Base-by-base conservation (phyloP, 1,140 invertebrate genomes). In the Listronotus oregonensis region DNA sequence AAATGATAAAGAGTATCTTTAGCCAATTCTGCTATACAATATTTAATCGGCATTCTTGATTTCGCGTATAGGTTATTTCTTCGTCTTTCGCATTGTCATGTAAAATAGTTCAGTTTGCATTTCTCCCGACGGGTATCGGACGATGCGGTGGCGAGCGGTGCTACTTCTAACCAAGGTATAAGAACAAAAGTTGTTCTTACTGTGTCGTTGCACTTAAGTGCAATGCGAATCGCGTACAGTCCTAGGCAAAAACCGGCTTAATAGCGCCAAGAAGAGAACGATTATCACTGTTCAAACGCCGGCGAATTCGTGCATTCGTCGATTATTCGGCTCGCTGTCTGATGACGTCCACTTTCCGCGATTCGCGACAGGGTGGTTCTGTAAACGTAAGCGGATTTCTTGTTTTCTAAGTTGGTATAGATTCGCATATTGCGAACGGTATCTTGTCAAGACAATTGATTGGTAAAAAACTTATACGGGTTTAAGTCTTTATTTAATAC, bases 121-220 rank as follows among this genome's bases (percentile, higher is more conserved):
- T 44, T 18, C 17, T 14, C 5, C 42, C 39, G 39, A 14, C 39
- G 10, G n/a, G 2, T 40, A 40, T 14, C n/a, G 14, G 42, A 14
- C 6, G 42, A 15, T 14, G 42, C 42, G 42, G 11, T 43, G 42
- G 42, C 14, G 42, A 43, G 42, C 42, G 12, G 4, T 44, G 17
- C 42, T 44, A 44, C 42, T 44, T 44, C 42, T 44, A 4, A 18
- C n/a, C 42, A 14, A 8, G 17, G 42, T 15, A 44, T 18, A 44
- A 37, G 34, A 37, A 37, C 34, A 37, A 37, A 44, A 44, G 42
- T 44, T 44, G 11, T 67, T 62, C 55, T 51, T 62, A 67, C 58
- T 40, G 55, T 67, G 66, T 67, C 66, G 66, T 64, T 67, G 66
- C 66, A 63, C 66, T 49, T 67, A 56, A 59, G 62, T 58, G 60